Evolutionary conservation across 2,797 vertebrate species (phyloP).

Genomic region (Neostethus bicornis): DNA sequence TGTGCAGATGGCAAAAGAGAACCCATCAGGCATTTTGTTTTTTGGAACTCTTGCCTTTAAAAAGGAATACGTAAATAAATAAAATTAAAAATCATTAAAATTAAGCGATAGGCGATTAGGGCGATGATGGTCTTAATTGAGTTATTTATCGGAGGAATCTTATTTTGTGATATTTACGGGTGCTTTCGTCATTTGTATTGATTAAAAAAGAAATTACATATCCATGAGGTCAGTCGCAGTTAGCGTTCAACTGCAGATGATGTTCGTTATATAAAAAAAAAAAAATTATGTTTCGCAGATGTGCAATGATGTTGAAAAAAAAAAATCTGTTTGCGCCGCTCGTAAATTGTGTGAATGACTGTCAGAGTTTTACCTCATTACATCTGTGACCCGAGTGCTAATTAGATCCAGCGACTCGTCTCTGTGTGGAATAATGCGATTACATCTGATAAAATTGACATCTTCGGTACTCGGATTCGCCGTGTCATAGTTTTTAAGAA

Average conservation of each 20-base stretch:
- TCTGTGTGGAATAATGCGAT: slow-evolving; percentile 74
- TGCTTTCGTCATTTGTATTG: no score
- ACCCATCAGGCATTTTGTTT: slow-evolving; percentile 7
- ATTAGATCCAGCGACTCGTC: slow-evolving; percentile 59
- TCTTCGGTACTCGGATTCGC: no score
- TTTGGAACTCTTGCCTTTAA: slow-evolving; percentile 11
- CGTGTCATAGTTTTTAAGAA: no score
- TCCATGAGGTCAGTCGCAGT: no score
- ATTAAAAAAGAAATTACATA: no score
- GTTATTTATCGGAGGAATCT: slow-evolving; percentile 14
- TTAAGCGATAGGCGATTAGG: no score
- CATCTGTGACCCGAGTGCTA: slow-evolving; percentile 49
- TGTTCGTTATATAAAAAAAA: neutral
- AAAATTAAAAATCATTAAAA: no score
- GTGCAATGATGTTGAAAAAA: slow-evolving; percentile 19
- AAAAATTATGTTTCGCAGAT: slow-evolving; percentile 16
- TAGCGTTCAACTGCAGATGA: neutral
- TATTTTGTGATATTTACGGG: slow-evolving; percentile 4
- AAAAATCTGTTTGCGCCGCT: neutral
- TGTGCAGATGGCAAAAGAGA: slow-evolving; percentile 13
- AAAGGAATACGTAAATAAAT: no score
- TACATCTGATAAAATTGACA: slow-evolving; percentile 61
- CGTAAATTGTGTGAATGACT: slow-evolving; percentile 17
- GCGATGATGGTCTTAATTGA: neutral
- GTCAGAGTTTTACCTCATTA: slow-evolving; percentile 35